phyloP scores from a whole-genome alignment of 92 coral and sea anemone genomes.

The Palythoa caribaeorum region DNA sequence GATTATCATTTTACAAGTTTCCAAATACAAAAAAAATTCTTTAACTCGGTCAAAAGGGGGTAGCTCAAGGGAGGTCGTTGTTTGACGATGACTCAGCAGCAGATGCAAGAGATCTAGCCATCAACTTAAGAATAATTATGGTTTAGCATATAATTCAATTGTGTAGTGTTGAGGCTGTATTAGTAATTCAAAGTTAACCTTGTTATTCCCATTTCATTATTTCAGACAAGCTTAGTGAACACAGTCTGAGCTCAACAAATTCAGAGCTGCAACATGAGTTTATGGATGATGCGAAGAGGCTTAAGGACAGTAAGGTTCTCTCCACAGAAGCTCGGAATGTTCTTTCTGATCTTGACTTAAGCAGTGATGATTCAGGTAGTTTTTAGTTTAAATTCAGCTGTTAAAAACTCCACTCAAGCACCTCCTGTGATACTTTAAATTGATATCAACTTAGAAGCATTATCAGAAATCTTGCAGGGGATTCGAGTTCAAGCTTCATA shows the following conservation, averaged over 20 bases:
- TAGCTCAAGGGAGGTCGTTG: too few species aligned
- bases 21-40: too few species aligned
- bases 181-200: not conserved
- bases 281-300: conserved; percentile 60
- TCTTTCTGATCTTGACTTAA: conserved; percentile 85
- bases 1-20: too few species aligned
- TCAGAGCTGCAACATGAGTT: conserved; percentile 40
- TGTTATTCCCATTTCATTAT: not conserved
- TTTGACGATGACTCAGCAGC: too few species aligned
- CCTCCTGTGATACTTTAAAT: too few species aligned
- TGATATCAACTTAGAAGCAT: too few species aligned
- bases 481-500: too few species aligned
- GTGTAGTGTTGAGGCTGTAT: not conserved
- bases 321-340: conserved; percentile 89
- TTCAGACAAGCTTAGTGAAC: conserved; percentile 59
- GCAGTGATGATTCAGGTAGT: conserved; percentile 83
- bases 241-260: conserved; percentile 46
- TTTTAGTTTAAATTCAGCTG: not conserved
- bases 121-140: too few species aligned
- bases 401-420: not conserved
- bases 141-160: not conserved
- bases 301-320: conserved; percentile 68
- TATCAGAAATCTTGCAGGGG: too few species aligned
- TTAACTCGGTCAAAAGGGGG: too few species aligned
- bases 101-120: too few species aligned